Percentiles rank a stretch among this genome's conserved stretches.
Evolutionary conservation across 1,140 invertebrate species (phyloP).

Genomic region (Orchestia grillus): DNA sequence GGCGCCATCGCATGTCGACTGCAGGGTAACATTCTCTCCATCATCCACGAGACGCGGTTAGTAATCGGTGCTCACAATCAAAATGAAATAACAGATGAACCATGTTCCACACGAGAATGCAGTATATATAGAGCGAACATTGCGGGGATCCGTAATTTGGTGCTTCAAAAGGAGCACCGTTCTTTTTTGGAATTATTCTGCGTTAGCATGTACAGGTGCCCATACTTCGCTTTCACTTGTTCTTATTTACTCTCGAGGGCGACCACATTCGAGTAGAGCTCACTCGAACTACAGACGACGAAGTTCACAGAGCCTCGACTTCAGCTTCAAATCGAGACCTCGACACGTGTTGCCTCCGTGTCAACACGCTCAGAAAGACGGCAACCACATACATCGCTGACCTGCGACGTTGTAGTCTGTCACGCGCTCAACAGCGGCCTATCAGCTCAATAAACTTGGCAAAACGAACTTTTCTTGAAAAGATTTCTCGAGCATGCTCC

Average conservation of each 20-base stretch:
- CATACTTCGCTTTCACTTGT: too few species aligned
- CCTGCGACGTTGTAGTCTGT: too few species aligned
- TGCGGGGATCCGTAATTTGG: neutral
- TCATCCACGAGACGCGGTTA: neutral
- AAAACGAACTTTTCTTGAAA: neutral
- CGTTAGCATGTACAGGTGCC: too few species aligned
- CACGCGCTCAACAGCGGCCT: neutral
- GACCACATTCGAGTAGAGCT: too few species aligned
- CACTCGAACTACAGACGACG: too few species aligned
- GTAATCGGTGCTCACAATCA: neutral
- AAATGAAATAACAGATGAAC: neutral
- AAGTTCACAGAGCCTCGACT: too few species aligned
- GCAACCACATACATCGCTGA: neutral
- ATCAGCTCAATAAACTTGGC: neutral
- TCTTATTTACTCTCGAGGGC: too few species aligned
- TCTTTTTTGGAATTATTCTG: too few species aligned
- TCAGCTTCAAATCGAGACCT: neutral
- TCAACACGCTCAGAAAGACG: neutral
- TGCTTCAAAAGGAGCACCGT: neutral
- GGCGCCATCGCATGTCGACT: neutral
- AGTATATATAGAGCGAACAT: too few species aligned
- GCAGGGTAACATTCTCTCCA: neutral
- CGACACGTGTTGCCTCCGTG: too few species aligned
- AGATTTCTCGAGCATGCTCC: neutral
- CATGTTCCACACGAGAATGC: too few species aligned